phyloP scores from a whole-genome alignment of 2,113 vertebrate genomes.

The Notothenia coriiceps region DNA sequence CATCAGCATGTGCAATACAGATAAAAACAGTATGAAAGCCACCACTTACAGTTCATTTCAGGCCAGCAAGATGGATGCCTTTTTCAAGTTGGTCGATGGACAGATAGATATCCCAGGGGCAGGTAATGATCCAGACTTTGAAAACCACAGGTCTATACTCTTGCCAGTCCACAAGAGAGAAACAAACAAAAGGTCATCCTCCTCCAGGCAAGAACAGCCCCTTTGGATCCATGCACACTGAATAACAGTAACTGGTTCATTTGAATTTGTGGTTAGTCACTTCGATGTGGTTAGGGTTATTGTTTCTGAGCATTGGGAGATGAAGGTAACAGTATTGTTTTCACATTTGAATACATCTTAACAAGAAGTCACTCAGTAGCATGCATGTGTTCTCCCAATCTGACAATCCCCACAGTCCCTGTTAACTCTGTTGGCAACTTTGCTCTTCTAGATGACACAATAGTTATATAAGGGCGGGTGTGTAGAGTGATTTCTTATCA shows the following conservation, averaged over 20 bases:
- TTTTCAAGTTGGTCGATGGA: not conserved
- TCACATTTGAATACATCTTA: not conserved
- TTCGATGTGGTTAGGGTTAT: too few species aligned
- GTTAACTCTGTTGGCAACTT: conserved; percentile 8
- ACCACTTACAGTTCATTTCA: not conserved
- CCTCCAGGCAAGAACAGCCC: conserved; percentile 22
- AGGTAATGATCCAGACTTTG: conserved; percentile 39
- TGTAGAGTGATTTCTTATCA: conserved; percentile 18
- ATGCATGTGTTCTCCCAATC: conserved; percentile 9
- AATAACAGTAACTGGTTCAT: conserved; percentile 11
- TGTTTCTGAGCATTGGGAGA: too few species aligned
- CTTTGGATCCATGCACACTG: conserved; percentile 23
- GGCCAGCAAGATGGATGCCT: not conserved
- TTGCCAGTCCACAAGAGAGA: conserved; percentile 28
- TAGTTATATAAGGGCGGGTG: conserved; percentile 12
- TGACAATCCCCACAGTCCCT: conserved; percentile 20
- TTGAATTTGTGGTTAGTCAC: too few species aligned
- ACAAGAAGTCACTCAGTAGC: not conserved
- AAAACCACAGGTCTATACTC: conserved; percentile 25
- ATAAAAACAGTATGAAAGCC: too few species aligned
- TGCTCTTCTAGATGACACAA: conserved; percentile 12
- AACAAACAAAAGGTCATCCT: conserved; percentile 53
- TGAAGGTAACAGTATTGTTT: not conserved
- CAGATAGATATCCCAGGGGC: not conserved
- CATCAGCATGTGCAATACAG: not conserved